phyloP scores from a whole-genome alignment of 2,888 invertebrate species.

The Ctena decussata region DNA sequence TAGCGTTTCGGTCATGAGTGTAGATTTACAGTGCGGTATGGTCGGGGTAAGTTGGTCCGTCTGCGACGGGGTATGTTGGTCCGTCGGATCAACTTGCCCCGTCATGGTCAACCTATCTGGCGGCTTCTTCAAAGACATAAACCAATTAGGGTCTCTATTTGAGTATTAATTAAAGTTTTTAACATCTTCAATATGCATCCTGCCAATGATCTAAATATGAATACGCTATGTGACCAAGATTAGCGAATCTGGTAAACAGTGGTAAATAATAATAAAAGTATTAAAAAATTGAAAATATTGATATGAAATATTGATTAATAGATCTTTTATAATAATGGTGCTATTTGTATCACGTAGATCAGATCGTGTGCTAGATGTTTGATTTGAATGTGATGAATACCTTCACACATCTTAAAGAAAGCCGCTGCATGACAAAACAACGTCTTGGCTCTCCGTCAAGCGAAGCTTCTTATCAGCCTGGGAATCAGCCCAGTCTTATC shows the following conservation, averaged over 20 bases:
- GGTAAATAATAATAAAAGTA: background rate
- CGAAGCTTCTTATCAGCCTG: too few species aligned
- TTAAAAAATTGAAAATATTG: too few species aligned
- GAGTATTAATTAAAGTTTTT: background rate
- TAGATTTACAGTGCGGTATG: slow-evolving; percentile 4
- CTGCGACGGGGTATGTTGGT: background rate
- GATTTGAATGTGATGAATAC: too few species aligned
- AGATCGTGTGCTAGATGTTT: too few species aligned
- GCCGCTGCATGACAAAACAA: too few species aligned
- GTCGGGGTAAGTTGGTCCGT: background rate
- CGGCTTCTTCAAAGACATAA: background rate
- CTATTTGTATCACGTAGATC: too few species aligned
- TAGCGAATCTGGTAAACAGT: background rate
- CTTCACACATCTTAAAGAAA: too few species aligned
- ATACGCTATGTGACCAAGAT: background rate
- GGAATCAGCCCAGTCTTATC: too few species aligned
- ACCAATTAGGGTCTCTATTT: background rate
- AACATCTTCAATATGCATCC: background rate
- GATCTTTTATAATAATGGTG: too few species aligned
- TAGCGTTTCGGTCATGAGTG: background rate
- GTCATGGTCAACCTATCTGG: background rate
- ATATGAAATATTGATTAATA: too few species aligned
- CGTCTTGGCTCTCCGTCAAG: too few species aligned
- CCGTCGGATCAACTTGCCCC: background rate
- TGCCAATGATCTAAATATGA: background rate